A percentile compares a stretch with the other conserved stretches of the same genome.
Conservation (phyloP, 1,140 invertebrate genomes). For the Ceratosolen fusciceps region DNA sequence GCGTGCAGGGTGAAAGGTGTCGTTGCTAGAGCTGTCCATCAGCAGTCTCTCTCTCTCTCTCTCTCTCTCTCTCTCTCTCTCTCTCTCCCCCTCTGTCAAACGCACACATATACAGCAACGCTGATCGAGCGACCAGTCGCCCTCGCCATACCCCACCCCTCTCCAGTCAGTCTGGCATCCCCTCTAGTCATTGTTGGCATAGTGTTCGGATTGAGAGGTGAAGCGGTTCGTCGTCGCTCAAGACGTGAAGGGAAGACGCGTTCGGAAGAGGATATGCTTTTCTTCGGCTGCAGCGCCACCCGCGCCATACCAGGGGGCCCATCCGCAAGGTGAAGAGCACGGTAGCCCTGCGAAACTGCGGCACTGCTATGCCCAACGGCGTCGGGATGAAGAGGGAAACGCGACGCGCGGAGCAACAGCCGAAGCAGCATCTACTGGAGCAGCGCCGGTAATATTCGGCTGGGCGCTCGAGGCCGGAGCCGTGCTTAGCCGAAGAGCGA, state of each 20-base stretch:
- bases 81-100: too few species aligned
- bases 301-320: background rate
- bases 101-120: too few species aligned
- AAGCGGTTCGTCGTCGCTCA: too few species aligned
- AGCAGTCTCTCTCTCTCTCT: too few species aligned
- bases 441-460: conserved; percentile 28
- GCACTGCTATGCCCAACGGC: background rate
- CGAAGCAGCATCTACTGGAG: background rate
- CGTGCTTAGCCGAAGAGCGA: background rate
- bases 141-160: too few species aligned
- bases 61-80: too few species aligned
- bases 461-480: background rate
- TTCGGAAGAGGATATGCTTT: background rate
- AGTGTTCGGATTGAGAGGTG: too few species aligned
- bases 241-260: background rate
- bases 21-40: too few species aligned
- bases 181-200: conserved; percentile 13
- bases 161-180: too few species aligned
- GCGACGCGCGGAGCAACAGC: background rate
- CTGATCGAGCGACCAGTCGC: too few species aligned
- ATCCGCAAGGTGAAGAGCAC: background rate
- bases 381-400: background rate
- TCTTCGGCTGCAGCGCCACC: background rate
- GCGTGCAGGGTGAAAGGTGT: background rate
- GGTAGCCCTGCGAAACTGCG: too few species aligned